Evolutionary conservation across 2,113 vertebrate species (phyloP).

Genomic region (Anseranas semipalmata): DNA sequence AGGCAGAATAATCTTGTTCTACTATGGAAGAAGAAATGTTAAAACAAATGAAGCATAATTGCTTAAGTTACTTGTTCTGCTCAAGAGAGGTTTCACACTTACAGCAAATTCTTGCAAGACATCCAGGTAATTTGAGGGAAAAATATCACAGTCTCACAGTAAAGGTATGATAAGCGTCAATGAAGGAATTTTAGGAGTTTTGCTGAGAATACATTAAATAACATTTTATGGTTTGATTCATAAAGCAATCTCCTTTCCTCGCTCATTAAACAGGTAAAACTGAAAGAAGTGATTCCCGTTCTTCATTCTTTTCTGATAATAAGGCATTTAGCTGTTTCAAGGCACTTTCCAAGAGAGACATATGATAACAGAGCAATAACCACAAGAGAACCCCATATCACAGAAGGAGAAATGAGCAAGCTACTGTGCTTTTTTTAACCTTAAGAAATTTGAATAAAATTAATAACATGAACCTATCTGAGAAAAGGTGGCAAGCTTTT

Average conservation of each 20-base stretch:
- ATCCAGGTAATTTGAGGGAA: background rate
- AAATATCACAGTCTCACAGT: background rate
- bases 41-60: background rate
- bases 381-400: background rate
- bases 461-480: background rate
- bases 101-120: background rate
- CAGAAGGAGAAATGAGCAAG: accelerated
- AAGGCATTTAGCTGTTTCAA: background rate
- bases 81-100: background rate
- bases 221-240: background rate
- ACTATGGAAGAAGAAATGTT: background rate
- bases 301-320: background rate
- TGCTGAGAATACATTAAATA: background rate
- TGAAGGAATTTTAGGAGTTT: background rate
- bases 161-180: background rate
- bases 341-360: background rate
- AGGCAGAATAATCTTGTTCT: background rate
- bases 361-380: background rate
- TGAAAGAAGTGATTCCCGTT: background rate
- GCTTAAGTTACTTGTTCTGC: background rate
- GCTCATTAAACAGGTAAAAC: background rate
- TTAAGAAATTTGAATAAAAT: background rate
- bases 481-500: background rate
- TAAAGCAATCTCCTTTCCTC: background rate
- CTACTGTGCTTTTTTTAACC: background rate